Evolutionary conservation across 2,113 vertebrate genomes (phyloP).

Genomic region (Salvelinus namaycush): DNA sequence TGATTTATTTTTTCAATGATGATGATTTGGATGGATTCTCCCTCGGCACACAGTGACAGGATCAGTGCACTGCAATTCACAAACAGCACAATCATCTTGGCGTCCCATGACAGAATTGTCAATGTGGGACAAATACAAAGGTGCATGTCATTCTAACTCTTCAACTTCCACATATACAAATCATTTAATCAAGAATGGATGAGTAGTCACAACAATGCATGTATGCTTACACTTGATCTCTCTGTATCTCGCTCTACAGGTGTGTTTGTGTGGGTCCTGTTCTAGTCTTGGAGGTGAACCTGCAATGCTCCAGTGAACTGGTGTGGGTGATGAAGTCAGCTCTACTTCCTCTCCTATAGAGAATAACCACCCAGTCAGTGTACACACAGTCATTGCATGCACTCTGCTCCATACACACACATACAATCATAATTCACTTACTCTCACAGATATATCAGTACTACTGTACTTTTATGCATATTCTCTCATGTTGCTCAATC

Average conservation of each 20-base stretch:
- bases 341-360: conserved; percentile 74
- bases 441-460: no score
- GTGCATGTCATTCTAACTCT: conserved; percentile 26
- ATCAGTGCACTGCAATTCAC: conserved; percentile 71
- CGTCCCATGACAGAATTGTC: conserved; percentile 69
- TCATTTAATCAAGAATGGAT: neutral
- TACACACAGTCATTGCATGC: neutral
- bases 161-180: neutral
- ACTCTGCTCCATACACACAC: no score
- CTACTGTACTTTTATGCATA: no score
- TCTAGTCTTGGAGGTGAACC: conserved; percentile 65
- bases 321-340: conserved; percentile 71
- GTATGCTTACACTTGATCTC: neutral
- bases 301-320: conserved; percentile 53
- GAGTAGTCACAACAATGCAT: neutral
- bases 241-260: conserved; percentile 31
- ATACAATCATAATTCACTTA: no score
- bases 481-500: no score
- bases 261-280: conserved; percentile 70
- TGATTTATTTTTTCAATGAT: neutral
- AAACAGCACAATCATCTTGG: conserved; percentile 64
- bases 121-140: conserved; percentile 77
- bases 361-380: conserved; percentile 33
- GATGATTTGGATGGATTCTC: conserved; percentile 3
- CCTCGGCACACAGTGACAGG: conserved; percentile 68